A percentile compares a stretch with the other conserved stretches of the same genome.
phyloP scores from a whole-genome alignment of 2,113 vertebrate species.

The Accipiter virgatus region DNA sequence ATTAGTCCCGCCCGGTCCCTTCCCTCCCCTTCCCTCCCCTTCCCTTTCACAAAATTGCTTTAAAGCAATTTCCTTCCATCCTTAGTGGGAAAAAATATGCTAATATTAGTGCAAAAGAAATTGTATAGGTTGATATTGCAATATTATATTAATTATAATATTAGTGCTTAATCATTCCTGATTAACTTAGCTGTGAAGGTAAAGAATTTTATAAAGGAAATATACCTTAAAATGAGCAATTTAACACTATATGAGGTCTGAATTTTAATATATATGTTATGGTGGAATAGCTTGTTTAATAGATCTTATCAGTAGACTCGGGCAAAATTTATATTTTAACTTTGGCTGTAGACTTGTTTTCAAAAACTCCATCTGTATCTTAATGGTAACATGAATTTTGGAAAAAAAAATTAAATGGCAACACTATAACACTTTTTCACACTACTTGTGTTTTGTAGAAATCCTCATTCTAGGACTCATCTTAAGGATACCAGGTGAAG shows the following conservation, averaged over 20 bases:
- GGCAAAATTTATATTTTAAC: not conserved
- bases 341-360: not conserved
- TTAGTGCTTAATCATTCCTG: not conserved
- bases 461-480: not conserved
- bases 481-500: not conserved
- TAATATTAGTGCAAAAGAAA: not conserved
- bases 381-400: not conserved
- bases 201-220: not conserved
- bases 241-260: not conserved
- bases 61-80: not conserved
- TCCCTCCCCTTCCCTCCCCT: too few species aligned
- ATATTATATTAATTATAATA: not conserved
- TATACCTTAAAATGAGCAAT: not conserved
- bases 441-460: not conserved
- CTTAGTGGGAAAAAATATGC: not conserved
- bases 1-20: not conserved
- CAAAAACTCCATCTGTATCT: not conserved
- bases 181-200: not conserved
- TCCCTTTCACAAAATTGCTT: not conserved
- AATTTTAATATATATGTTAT: not conserved
- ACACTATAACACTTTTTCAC: not conserved
- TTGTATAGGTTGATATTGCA: rapidly evolving
- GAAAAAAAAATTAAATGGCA: not conserved
- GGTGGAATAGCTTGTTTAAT: not conserved
- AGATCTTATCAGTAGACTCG: not conserved